These are phyloP conservation scores for Latheticus oryzae DNA, from an alignment of 2,888 invertebrate species.

Conservation along the genomic window DNA sequence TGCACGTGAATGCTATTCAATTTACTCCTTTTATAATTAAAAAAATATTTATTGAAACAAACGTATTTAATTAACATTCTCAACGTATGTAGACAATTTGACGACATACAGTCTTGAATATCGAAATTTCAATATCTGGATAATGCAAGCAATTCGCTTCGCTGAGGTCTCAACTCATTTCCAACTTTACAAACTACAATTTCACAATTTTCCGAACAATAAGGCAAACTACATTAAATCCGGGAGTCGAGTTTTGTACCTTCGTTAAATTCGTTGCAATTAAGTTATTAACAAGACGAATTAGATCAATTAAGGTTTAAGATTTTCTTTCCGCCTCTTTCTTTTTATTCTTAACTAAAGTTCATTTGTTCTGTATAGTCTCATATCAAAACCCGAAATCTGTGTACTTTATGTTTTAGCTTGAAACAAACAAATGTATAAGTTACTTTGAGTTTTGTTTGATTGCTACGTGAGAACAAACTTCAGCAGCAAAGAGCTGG, in stretches of 20 bases:
- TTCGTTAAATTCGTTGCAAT: slow-evolving; percentile 14
- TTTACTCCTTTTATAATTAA: too few relatives aligned
- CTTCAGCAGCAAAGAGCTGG: slow-evolving; percentile 41
- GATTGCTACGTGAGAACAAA: slow-evolving; percentile 41
- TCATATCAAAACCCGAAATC: too few relatives aligned
- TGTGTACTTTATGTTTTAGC: slow-evolving; percentile 29
- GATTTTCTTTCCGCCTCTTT: slow-evolving; percentile 1
- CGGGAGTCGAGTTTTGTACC: slow-evolving; percentile 7
- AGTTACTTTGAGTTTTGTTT: slow-evolving; percentile 39
- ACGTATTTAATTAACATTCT: too few relatives aligned
- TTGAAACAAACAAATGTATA: slow-evolving; percentile 40
- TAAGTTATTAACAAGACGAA: slow-evolving; percentile 14
- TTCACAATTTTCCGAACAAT: slow-evolving; percentile 19
- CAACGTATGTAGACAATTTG: too few relatives aligned
- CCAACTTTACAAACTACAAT: slow-evolving; percentile 10
- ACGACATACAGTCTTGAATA: too few relatives aligned
- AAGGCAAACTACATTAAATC: slow-evolving; percentile 10
- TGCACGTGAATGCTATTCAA: too few relatives aligned
- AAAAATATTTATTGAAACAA: too few relatives aligned
- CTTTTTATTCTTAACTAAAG: too few relatives aligned
- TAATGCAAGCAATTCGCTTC: slow-evolving; percentile 1
- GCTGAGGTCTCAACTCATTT: slow-evolving; percentile 1
- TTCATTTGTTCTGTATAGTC: too few relatives aligned
- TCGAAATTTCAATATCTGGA: slow-evolving; percentile 6
- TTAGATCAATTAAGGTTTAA: slow-evolving; percentile 7